These are phyloP conservation scores for Graphium colonna DNA, from an alignment of 2,888 invertebrate species.

Conservation along the genomic window DNA sequence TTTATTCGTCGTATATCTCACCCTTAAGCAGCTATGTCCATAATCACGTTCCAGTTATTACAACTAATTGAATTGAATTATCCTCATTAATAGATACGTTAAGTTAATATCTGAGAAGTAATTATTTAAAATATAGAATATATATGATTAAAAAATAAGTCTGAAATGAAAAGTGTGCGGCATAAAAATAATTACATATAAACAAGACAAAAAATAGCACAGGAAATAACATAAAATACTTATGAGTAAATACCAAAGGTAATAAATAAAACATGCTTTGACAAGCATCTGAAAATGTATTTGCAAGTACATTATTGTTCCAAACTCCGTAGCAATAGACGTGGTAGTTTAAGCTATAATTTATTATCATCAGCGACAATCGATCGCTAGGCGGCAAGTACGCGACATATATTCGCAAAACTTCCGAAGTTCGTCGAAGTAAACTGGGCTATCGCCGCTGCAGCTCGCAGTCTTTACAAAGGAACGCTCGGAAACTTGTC, in stretches of 20 bases:
- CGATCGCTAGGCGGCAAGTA: conserved; percentile 14
- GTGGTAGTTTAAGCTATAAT: conserved; percentile 11
- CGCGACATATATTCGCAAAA: conserved; percentile 51
- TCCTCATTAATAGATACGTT: too few relatives aligned
- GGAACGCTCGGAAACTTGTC: conserved; percentile 60
- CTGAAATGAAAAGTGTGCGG: too few relatives aligned
- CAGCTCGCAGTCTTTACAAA: conserved; percentile 47
- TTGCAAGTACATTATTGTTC: background rate
- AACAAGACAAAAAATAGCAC: too few relatives aligned
- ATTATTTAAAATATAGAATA: too few relatives aligned
- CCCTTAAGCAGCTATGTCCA: too few relatives aligned
- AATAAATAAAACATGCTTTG: background rate
- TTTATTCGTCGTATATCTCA: too few relatives aligned
- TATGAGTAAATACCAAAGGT: background rate
- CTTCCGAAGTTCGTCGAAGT: conserved; percentile 42
- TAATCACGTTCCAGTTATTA: too few relatives aligned
- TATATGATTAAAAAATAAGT: too few relatives aligned
- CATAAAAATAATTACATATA: conserved; percentile 32
- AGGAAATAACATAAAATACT: background rate
- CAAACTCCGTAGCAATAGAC: background rate
- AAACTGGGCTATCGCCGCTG: conserved; percentile 61
- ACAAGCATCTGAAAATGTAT: background rate
- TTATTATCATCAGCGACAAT: conserved; percentile 20
- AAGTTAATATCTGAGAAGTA: too few relatives aligned
- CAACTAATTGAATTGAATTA: too few relatives aligned